phyloP scores from a whole-genome alignment of 1,140 invertebrate genomes.

The Rhagoletis pomonella region DNA sequence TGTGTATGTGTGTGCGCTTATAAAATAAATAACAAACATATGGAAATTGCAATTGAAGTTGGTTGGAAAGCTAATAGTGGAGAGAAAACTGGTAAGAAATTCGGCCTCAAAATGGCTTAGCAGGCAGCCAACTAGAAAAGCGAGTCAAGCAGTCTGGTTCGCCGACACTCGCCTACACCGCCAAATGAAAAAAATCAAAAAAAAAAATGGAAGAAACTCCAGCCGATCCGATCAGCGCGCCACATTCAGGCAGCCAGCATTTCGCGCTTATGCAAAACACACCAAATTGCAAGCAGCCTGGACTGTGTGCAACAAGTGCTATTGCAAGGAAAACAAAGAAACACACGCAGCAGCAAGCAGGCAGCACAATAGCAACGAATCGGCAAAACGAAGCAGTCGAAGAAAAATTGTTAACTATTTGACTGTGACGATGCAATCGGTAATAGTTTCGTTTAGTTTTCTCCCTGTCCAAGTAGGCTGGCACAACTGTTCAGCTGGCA shows the following conservation, averaged over 20 bases:
- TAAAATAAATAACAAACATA: slow-evolving; percentile 43
- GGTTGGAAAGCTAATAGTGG: neutral
- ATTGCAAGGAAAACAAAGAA: neutral
- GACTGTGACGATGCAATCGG: slow-evolving; percentile 35
- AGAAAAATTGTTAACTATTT: slow-evolving; percentile 49
- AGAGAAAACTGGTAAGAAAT: neutral
- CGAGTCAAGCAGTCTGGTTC: slow-evolving; percentile 46
- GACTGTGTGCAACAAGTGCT: slow-evolving; percentile 15
- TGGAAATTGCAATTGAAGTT: slow-evolving; percentile 34
- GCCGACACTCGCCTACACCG: slow-evolving; percentile 1
- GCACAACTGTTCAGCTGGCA: slow-evolving; percentile 6
- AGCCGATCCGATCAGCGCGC: neutral
- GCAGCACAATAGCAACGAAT: slow-evolving; percentile 7
- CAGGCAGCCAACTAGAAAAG: neutral
- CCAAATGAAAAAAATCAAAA: neutral
- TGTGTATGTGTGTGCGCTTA: slow-evolving; percentile 43
- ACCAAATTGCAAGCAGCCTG: neutral
- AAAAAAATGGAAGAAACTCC: neutral
- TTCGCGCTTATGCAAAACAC: slow-evolving; percentile 29
- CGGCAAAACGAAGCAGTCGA: neutral
- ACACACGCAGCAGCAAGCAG: neutral
- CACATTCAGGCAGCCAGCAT: slow-evolving; percentile 27
- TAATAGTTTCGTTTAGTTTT: slow-evolving; percentile 53
- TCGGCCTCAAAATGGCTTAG: neutral
- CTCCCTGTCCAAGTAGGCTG: neutral